Conservation (phyloP, 2,888 invertebrate species). For the Poecilobothrus nobilitatus region DNA sequence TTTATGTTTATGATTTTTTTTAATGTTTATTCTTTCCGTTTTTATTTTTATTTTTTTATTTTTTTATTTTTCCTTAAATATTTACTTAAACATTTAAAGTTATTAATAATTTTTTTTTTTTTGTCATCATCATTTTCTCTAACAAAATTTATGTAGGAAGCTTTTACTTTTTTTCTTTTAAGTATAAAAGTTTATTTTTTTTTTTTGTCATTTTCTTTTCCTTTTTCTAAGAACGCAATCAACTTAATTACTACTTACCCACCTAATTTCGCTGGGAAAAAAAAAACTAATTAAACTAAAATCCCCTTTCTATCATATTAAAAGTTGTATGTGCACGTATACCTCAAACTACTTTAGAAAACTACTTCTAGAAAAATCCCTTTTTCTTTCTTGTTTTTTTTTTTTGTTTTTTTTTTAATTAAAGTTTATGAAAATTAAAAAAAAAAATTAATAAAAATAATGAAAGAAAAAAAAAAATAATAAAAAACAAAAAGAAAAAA, state of each 20-base stretch:
- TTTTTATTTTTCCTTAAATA: too few relatives aligned
- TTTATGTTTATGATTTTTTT: too few relatives aligned
- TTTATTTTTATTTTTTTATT: too few relatives aligned
- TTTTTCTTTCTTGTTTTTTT: neutral
- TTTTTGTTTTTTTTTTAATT: neutral
- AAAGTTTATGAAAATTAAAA: slow-evolving; percentile 1
- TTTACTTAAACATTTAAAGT: too few relatives aligned
- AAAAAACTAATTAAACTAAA: slow-evolving; percentile 1
- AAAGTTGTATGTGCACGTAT: neutral
- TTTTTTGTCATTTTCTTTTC: neutral
- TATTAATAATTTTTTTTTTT: too few relatives aligned
- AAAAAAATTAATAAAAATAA: neutral
- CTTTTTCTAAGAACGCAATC: neutral
- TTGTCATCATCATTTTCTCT: too few relatives aligned
- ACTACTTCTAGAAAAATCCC: neutral
- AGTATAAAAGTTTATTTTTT: neutral
- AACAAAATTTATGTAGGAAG: too few relatives aligned
- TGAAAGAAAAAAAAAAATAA: neutral
- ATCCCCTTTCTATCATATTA: neutral
- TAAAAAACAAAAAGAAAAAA: too few relatives aligned
- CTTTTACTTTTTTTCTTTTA: too few relatives aligned
- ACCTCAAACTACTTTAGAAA: too few relatives aligned
- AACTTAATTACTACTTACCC: neutral
- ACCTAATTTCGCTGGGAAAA: neutral
- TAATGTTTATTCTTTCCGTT: too few relatives aligned